These are phyloP conservation scores for Papilio aristodemus DNA, from an alignment of 1,140 invertebrate genomes.

Conservation along the genomic window DNA sequence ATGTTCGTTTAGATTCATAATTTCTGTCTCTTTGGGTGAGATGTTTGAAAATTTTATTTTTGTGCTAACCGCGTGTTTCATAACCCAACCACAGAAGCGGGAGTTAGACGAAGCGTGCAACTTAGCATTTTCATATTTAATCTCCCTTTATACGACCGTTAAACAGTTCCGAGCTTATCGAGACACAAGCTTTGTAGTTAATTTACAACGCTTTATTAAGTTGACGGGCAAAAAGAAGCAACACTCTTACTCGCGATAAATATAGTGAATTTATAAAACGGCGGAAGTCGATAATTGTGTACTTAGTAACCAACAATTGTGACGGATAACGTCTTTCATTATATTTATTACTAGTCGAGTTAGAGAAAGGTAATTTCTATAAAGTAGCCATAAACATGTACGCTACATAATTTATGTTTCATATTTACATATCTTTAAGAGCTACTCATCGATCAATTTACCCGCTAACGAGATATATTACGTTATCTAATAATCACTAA, in stretches of 20 bases:
- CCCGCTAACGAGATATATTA: not conserved
- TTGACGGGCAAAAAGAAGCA: constrained; percentile 30
- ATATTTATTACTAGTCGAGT: constrained; percentile 6
- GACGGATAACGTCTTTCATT: constrained; percentile 26
- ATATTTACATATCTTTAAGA: constrained; percentile 11
- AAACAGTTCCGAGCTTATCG: constrained; percentile 50
- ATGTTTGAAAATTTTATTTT: not conserved
- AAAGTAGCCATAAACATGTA: not conserved
- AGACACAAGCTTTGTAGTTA: constrained; percentile 39
- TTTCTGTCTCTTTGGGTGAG: too few species aligned
- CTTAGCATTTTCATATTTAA: constrained; percentile 58
- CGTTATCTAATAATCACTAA: not conserved
- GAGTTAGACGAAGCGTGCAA: constrained; percentile 56
- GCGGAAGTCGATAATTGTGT: constrained; percentile 29
- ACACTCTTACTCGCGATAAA: constrained; percentile 15
- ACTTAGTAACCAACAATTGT: constrained; percentile 26
- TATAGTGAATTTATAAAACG: constrained; percentile 18
- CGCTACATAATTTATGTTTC: not conserved
- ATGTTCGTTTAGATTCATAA: not conserved
- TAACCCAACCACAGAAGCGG: constrained; percentile 45
- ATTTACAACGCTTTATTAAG: constrained; percentile 44
- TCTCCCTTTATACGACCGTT: constrained; percentile 52
- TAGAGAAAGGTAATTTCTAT: constrained; percentile 6
- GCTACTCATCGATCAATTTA: not conserved
- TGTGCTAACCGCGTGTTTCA: constrained; percentile 33